Evolutionary conservation across 2,888 invertebrate genomes (phyloP), one percentile per base, ranked within the genome.

Genomic region (Spatulosminthurus flaviceps): DNA sequence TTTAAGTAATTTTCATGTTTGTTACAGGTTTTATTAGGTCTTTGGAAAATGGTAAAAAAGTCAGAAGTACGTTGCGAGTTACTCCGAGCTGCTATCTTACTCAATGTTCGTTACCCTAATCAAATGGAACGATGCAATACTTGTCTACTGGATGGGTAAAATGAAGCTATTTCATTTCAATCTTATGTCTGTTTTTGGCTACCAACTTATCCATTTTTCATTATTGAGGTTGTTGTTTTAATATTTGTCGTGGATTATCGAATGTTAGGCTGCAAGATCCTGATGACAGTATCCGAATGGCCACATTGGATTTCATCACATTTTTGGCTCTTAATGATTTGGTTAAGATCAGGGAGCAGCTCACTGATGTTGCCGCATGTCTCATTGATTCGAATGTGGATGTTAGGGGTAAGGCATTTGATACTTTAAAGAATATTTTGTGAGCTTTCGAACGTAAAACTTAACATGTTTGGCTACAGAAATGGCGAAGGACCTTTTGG

Each of bases 121-220:
- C 85, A 85, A 78, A 84, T 85, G 84, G 85, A 85, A 60, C 80
- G 82, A 71, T 83, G 83, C 66, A 85, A 84, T 60, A 76, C 72
- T 16, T 34, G 74, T 29, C 76, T 84, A 19, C 75, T 81, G 1
- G 28, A 60, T 19, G 83, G 84, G 83, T 84, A 80, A 21, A 51
- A 26, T 43, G 1, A 61, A 43, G n/a, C 29, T 64, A 64, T 64
- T 66, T 43, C 66, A 26, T n/a, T n/a, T n/a, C n/a, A n/a, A n/a
- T n/a, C n/a, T n/a, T n/a, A n/a, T n/a, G n/a, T n/a, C n/a, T n/a
- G n/a, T n/a, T n/a, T n/a, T n/a, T n/a, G n/a, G n/a, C n/a, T n/a
- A n/a, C n/a, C n/a, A n/a, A n/a, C n/a, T n/a, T n/a, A n/a, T n/a
- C n/a, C n/a, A n/a, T n/a, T n/a, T n/a, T n/a, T n/a, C n/a, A n/a